phyloP scores from a whole-genome alignment of 2,888 invertebrate species.

The Drosophila paramelanica region DNA sequence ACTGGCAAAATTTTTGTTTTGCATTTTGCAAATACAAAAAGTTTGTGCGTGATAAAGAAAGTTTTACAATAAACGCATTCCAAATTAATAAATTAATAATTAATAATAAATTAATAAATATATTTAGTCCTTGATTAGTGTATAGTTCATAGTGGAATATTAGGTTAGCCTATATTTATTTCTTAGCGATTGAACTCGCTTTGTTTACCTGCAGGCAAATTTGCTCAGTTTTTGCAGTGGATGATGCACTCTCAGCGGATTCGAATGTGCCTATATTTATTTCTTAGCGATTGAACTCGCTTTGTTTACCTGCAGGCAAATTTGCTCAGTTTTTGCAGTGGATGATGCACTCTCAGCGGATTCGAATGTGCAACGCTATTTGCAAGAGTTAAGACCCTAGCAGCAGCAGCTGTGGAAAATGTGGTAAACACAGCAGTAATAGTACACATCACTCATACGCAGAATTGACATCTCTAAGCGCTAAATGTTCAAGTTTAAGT shows the following conservation, averaged over 20 bases:
- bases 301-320: neutral
- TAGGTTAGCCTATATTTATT: neutral
- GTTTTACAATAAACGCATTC: too few relatives aligned
- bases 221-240: constrained; percentile 24
- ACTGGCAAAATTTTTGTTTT: too few relatives aligned
- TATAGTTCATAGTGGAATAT: too few relatives aligned
- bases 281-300: neutral
- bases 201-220: neutral
- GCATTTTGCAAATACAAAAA: too few relatives aligned
- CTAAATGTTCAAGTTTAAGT: constrained; percentile 56
- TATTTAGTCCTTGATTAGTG: too few relatives aligned
- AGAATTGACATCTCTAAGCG: constrained; percentile 42
- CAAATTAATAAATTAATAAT: too few relatives aligned
- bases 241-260: constrained; percentile 63
- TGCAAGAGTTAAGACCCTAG: constrained; percentile 62
- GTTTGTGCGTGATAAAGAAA: too few relatives aligned
- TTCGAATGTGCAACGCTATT: constrained; percentile 59
- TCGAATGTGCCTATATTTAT: constrained; percentile 61
- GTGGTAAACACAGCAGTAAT: constrained; percentile 15
- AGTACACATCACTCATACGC: constrained; percentile 70
- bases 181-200: neutral
- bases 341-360: constrained; percentile 60
- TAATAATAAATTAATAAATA: too few relatives aligned
- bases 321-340: constrained; percentile 23
- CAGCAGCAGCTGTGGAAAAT: constrained; percentile 3